These are phyloP conservation scores for Leptinotarsa defecta DNA, from an alignment of 1,140 invertebrate species.

Conservation along the genomic window DNA sequence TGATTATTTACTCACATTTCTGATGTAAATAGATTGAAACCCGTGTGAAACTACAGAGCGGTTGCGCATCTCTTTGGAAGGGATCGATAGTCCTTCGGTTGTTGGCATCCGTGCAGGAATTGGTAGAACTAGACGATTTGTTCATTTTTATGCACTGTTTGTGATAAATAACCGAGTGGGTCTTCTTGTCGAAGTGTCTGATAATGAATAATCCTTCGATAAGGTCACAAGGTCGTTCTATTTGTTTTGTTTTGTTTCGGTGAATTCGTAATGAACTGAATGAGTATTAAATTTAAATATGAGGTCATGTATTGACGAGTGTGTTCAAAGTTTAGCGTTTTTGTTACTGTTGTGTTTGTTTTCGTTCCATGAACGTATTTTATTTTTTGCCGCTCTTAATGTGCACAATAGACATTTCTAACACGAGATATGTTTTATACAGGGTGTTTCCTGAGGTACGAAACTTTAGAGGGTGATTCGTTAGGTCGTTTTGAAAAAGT, in stretches of 20 bases:
- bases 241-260: constrained; percentile 2
- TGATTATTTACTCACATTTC: constrained; percentile 3
- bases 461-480: too few species aligned
- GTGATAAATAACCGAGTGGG: constrained; percentile 5
- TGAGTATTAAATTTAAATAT: neutral
- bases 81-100: constrained; percentile 17
- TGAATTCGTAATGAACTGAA: neutral
- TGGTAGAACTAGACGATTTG: constrained; percentile 12
- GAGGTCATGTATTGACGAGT: neutral
- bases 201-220: constrained; percentile 4
- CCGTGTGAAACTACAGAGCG: constrained; percentile 13
- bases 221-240: constrained; percentile 8
- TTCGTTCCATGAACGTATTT: too few species aligned
- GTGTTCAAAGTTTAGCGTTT: neutral
- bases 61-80: constrained; percentile 23
- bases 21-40: constrained; percentile 13
- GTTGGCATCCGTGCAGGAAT: constrained; percentile 1
- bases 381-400: too few species aligned
- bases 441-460: too few species aligned
- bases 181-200: neutral
- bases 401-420: too few species aligned
- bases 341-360: neutral
- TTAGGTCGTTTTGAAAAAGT: too few species aligned
- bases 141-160: constrained; percentile 1
- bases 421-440: too few species aligned